Percentiles rank a stretch among this genome's conserved stretches.
phyloP scores from a whole-genome alignment of 2,797 vertebrate species.

The Eurystomus glaucurus region DNA sequence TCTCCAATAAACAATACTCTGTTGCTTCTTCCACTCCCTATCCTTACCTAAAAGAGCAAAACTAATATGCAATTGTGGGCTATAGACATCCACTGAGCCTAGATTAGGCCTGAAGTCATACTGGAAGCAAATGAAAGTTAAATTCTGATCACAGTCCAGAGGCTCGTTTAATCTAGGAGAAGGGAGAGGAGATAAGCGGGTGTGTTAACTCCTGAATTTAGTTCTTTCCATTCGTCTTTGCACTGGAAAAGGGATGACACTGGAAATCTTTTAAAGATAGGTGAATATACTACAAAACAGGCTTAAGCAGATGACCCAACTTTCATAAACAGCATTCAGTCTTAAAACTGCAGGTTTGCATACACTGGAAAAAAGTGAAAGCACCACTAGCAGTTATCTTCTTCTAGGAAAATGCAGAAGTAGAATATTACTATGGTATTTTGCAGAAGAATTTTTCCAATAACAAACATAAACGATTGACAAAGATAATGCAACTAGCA shows the following conservation, averaged over 20 bases:
- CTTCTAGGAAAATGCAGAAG: not conserved
- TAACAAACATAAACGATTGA: not conserved
- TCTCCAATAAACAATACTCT: not conserved
- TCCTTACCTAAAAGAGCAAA: constrained; percentile 2
- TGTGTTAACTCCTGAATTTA: not conserved
- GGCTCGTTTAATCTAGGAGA: constrained; percentile 23
- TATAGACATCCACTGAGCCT: not conserved
- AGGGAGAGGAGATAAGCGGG: not conserved
- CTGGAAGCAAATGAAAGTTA: constrained; percentile 45
- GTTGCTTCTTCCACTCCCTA: not conserved
- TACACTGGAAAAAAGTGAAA: not conserved
- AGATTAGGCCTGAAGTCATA: constrained; percentile 19
- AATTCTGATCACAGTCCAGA: constrained; percentile 21
- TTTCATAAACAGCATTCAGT: not conserved
- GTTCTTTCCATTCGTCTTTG: not conserved
- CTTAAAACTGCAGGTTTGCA: not conserved
- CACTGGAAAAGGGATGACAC: not conserved
- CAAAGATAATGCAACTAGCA: not conserved
- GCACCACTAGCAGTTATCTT: not conserved
- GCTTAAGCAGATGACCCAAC: not conserved
- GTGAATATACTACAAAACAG: not conserved
- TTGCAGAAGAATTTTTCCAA: not conserved
- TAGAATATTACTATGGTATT: not conserved
- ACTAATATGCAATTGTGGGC: not conserved
- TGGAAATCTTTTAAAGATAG: not conserved